A percentile compares a stretch with the other conserved stretches of the same genome.
These are phyloP conservation scores for Florisuga fusca DNA, from an alignment of 2,797 vertebrate genomes.

Conservation along the genomic window DNA sequence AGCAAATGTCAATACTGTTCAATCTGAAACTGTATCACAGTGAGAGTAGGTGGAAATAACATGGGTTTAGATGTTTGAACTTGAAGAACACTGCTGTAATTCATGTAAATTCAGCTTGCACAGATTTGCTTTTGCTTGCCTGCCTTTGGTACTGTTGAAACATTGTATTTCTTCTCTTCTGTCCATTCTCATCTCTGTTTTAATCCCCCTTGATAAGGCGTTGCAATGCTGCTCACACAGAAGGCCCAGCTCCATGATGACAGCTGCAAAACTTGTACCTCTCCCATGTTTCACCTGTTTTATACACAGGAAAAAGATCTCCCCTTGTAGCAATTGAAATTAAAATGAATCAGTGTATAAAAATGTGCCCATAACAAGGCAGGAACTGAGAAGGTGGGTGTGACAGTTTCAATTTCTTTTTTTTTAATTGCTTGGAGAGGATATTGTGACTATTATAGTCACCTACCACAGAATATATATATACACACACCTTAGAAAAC, in stretches of 20 bases:
- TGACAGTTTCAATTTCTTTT: background rate
- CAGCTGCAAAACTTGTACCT: background rate
- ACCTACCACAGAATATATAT: background rate
- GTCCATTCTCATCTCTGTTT: background rate
- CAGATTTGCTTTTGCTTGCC: background rate
- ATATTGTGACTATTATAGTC: background rate
- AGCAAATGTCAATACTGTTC: background rate
- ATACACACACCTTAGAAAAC: background rate
- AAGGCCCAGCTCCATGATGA: background rate
- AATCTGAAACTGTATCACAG: background rate
- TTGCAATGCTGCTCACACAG: background rate
- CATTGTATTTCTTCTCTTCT: background rate
- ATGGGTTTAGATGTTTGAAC: background rate
- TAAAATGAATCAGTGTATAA: background rate
- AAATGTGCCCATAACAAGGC: background rate
- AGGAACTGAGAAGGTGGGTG: background rate
- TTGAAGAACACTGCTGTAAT: background rate
- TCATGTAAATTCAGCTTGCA: background rate
- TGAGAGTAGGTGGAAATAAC: background rate
- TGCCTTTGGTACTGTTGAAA: background rate
- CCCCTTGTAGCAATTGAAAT: background rate
- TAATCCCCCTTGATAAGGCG: background rate
- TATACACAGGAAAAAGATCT: background rate
- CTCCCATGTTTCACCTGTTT: background rate
- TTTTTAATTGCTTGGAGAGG: background rate